These are phyloP conservation scores for Drosophila bocki DNA, from an alignment of 1,140 invertebrate species.

Conservation along the genomic window DNA sequence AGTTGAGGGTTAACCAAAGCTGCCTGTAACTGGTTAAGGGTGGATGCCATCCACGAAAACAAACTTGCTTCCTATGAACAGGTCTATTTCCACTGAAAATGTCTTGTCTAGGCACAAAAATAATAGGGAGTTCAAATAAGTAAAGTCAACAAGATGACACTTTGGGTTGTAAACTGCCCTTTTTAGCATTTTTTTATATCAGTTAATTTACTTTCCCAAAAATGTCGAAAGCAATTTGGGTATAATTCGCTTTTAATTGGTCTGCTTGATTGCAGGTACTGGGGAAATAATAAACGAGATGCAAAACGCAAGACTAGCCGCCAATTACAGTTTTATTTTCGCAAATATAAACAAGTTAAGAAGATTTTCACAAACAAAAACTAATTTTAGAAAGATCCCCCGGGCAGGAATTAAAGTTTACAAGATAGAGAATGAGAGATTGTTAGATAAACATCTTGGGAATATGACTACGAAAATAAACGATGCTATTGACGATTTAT, in stretches of 20 bases:
- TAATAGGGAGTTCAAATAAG: slow-evolving; percentile 6
- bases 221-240: slow-evolving; percentile 10
- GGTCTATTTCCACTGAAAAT: slow-evolving; percentile 10
- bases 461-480: slow-evolving; percentile 55
- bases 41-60: slow-evolving; percentile 16
- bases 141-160: neutral
- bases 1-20: slow-evolving; percentile 45
- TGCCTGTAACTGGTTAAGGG: slow-evolving; percentile 54
- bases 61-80: slow-evolving; percentile 3
- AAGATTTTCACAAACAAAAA: slow-evolving; percentile 32
- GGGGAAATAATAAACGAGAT: slow-evolving; percentile 24
- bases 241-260: slow-evolving; percentile 16
- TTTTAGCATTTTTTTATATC: neutral
- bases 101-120: neutral
- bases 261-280: slow-evolving; percentile 17
- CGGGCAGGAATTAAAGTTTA: slow-evolving; percentile 1
- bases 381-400: slow-evolving; percentile 38
- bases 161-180: neutral
- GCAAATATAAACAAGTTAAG: slow-evolving; percentile 48
- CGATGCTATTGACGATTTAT: slow-evolving; percentile 23
- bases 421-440: slow-evolving; percentile 6
- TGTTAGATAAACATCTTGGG: slow-evolving; percentile 31
- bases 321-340: slow-evolving; percentile 55
- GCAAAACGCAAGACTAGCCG: slow-evolving; percentile 13
- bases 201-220: neutral